Percentiles rank a stretch among this genome's conserved stretches.
Conservation (phyloP, 2,888 invertebrate species). For the Cryptocheilus praepositus region DNA sequence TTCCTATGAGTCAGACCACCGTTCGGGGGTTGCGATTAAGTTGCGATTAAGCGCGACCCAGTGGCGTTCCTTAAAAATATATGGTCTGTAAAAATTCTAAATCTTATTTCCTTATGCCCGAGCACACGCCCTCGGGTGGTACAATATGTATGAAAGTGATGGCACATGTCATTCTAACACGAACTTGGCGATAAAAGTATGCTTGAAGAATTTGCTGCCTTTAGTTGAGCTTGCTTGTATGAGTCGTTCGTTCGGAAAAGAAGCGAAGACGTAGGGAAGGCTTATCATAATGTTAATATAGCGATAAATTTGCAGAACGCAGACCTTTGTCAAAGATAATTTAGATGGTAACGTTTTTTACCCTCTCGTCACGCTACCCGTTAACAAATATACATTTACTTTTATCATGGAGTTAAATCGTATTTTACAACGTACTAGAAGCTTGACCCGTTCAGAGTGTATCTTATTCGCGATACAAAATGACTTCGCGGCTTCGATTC, state of each 20-base stretch:
- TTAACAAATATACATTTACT: slow-evolving; percentile 40
- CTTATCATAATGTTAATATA: slow-evolving; percentile 12
- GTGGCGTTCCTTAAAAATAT: slow-evolving; percentile 57
- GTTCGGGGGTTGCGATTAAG: slow-evolving; percentile 17
- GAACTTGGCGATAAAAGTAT: slow-evolving; percentile 45
- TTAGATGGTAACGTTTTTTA: slow-evolving; percentile 42
- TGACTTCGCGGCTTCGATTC: neutral
- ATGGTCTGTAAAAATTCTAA: slow-evolving; percentile 62
- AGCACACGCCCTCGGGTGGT: slow-evolving; percentile 30
- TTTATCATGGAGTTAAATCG: slow-evolving; percentile 5
- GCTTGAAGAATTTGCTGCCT: slow-evolving; percentile 38
- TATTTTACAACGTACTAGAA: too few species aligned
- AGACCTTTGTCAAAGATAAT: slow-evolving; percentile 25
- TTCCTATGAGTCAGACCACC: too few species aligned
- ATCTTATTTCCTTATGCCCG: slow-evolving; percentile 50
- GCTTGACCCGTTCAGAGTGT: too few species aligned
- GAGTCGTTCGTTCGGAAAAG: slow-evolving; percentile 38
- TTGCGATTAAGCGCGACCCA: slow-evolving; percentile 20
- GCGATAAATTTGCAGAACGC: slow-evolving; percentile 18
- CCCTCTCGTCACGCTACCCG: slow-evolving; percentile 20
- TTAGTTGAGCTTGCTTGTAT: slow-evolving; percentile 47
- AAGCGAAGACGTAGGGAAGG: slow-evolving; percentile 27
- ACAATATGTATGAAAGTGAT: slow-evolving; percentile 62
- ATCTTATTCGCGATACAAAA: slow-evolving; percentile 8
- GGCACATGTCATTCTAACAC: slow-evolving; percentile 62